Conservation (phyloP, 2,113 vertebrate species). For the Pseudonaja textilis region DNA sequence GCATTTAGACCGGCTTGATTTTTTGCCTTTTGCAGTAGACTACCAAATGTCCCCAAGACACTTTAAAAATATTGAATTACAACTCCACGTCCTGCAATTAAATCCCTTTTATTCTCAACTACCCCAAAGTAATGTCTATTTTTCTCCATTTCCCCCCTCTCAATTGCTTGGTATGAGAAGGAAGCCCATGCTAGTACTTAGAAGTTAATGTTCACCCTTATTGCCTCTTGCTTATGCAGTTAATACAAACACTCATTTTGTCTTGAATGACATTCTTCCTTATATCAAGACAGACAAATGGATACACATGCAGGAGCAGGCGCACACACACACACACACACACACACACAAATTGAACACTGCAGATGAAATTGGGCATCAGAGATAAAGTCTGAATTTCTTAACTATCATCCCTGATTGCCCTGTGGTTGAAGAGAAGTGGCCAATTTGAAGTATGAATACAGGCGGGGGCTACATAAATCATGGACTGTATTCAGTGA, state of each 20-base stretch:
- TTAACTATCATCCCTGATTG: slow-evolving; percentile 57
- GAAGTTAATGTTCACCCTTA: slow-evolving; percentile 59
- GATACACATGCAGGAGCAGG: slow-evolving; percentile 22
- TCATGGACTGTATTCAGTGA: slow-evolving; percentile 54
- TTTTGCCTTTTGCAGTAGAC: slow-evolving; percentile 54
- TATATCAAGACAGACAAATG: slow-evolving; percentile 35
- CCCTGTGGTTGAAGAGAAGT: slow-evolving; percentile 49
- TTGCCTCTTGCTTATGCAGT: slow-evolving; percentile 54
- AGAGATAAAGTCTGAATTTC: slow-evolving; percentile 48
- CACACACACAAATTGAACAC: slow-evolving; percentile 45
- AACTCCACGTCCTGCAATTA: slow-evolving; percentile 54
- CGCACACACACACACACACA: slow-evolving; percentile 26
- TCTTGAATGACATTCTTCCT: slow-evolving; percentile 59
- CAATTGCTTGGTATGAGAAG: slow-evolving; percentile 59
- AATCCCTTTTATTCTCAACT: slow-evolving; percentile 50
- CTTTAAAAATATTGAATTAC: slow-evolving; percentile 36
- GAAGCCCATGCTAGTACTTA: slow-evolving; percentile 56
- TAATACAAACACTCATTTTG: slow-evolving; percentile 63
- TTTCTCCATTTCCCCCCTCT: slow-evolving; percentile 55
- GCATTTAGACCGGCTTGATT: slow-evolving; percentile 54
- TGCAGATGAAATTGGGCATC: slow-evolving; percentile 54
- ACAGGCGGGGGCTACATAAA: slow-evolving; percentile 51
- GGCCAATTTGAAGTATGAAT: slow-evolving; percentile 53
- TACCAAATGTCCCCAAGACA: slow-evolving; percentile 53
- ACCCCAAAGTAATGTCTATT: slow-evolving; percentile 50